These are phyloP conservation scores for Uloborus diversus DNA, from an alignment of 1,140 invertebrate species.

Conservation along the genomic window DNA sequence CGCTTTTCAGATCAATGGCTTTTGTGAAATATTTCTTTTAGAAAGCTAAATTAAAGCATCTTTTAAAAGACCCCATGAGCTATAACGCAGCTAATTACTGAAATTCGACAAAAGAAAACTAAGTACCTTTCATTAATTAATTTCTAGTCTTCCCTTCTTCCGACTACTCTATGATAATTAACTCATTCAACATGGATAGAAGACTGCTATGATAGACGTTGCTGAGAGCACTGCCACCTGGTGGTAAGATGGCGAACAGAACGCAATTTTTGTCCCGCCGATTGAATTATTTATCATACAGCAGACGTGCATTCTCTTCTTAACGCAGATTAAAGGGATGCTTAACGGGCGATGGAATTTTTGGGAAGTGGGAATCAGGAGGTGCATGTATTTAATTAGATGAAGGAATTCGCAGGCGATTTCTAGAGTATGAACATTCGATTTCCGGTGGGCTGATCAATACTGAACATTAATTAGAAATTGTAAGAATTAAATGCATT, in stretches of 20 bases:
- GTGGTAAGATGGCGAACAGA: constrained; percentile 29
- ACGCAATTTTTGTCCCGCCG: constrained; percentile 7
- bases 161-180: constrained; percentile 37
- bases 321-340: constrained; percentile 39
- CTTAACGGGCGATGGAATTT: constrained; percentile 1
- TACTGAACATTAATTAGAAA: no score
- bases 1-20: no score
- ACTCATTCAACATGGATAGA: constrained; percentile 52
- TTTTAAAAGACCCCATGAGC: constrained; percentile 32
- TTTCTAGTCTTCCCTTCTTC: background rate
- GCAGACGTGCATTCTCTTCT: constrained; percentile 25
- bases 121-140: constrained; percentile 47
- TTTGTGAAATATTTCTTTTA: no score
- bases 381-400: constrained; percentile 28
- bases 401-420: constrained; percentile 4
- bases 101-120: constrained; percentile 36
- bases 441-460: no score
- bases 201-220: background rate
- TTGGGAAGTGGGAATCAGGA: background rate
- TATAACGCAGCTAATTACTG: constrained; percentile 34
- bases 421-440: no score
- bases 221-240: constrained; percentile 39
- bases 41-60: constrained; percentile 36
- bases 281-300: constrained; percentile 42
- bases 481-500: no score